Percentiles rank a stretch among this genome's conserved stretches.
These are phyloP conservation scores for Phymanthus crucifer DNA, from an alignment of 92 coral and sea anemone species.

Conservation along the genomic window DNA sequence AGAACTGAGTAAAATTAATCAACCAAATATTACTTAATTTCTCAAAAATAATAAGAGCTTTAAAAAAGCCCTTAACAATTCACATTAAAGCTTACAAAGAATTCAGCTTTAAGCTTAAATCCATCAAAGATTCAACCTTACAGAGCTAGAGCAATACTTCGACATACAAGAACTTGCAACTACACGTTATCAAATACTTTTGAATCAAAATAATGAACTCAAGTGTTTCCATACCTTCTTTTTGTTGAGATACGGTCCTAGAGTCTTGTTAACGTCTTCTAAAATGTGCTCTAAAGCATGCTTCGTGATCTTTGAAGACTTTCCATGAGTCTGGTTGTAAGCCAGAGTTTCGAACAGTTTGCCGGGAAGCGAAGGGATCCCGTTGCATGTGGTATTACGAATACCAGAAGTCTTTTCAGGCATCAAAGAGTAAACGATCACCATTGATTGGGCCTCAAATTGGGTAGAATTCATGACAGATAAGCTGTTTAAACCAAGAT, in stretches of 20 bases:
- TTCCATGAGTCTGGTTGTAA: slow-evolving; percentile 4
- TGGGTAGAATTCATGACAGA: slow-evolving; percentile 37
- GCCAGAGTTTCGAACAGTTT: slow-evolving; percentile 42
- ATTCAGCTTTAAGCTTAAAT: too few relatives aligned
- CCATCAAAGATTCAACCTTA: not conserved
- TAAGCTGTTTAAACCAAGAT: slow-evolving; percentile 17
- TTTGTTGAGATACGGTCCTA: slow-evolving; percentile 32
- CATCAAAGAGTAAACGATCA: slow-evolving; percentile 54
- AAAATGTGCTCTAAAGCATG: slow-evolving; percentile 48
- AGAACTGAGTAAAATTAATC: not conserved
- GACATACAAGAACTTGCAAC: too few relatives aligned
- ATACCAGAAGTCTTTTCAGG: slow-evolving; percentile 62
- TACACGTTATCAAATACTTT: not conserved
- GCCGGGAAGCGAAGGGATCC: slow-evolving; percentile 54
- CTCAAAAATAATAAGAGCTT: too few relatives aligned
- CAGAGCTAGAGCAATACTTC: too few relatives aligned
- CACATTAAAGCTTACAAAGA: too few relatives aligned
- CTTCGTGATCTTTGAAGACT: slow-evolving; percentile 17
- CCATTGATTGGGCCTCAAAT: slow-evolving; percentile 27
- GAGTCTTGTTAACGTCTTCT: slow-evolving; percentile 43
- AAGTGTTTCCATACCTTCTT: slow-evolving; percentile 33
- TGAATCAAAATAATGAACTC: not conserved
- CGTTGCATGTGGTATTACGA: not conserved
- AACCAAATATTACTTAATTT: too few relatives aligned
- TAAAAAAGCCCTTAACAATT: too few relatives aligned